These are phyloP conservation scores for Coecobrya sp. DNA, from an alignment of 2,888 invertebrate genomes.

Conservation along the genomic window DNA sequence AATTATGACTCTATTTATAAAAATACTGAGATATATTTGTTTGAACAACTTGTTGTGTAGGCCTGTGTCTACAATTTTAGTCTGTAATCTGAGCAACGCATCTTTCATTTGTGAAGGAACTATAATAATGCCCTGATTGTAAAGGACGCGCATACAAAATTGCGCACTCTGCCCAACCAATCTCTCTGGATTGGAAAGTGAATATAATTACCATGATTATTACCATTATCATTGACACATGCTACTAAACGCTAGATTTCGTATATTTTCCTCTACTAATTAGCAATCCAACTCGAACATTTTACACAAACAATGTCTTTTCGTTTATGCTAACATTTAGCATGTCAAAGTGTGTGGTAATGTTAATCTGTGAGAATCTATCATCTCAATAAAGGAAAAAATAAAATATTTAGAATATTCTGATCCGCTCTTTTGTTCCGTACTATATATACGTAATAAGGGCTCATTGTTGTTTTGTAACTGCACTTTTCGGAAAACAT, in stretches of 20 bases:
- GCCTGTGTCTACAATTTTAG: too few relatives aligned
- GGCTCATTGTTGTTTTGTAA: neutral
- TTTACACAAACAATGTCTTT: slow-evolving; percentile 42
- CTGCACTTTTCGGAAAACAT: slow-evolving; percentile 18
- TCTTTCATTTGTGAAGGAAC: slow-evolving; percentile 6
- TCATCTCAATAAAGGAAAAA: slow-evolving; percentile 4
- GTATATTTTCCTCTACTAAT: slow-evolving; percentile 47
- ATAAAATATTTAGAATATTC: neutral
- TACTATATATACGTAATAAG: neutral
- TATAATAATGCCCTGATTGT: neutral
- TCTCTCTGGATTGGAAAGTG: slow-evolving; percentile 50
- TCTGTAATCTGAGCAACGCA: neutral
- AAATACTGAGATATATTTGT: neutral
- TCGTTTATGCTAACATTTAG: neutral
- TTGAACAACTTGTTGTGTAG: neutral
- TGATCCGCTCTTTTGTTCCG: neutral
- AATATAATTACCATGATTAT: neutral
- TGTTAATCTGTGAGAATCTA: neutral
- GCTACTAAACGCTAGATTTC: neutral
- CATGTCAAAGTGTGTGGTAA: slow-evolving; percentile 46
- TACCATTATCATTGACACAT: neutral
- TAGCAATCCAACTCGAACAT: slow-evolving; percentile 54
- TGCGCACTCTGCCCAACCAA: neutral
- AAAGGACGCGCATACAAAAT: neutral
- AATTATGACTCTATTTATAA: slow-evolving; percentile 39